Percentiles rank a stretch among this genome's conserved stretches.
Conservation (phyloP, 2,113 vertebrate genomes). For the Bambusicola thoracicus region DNA sequence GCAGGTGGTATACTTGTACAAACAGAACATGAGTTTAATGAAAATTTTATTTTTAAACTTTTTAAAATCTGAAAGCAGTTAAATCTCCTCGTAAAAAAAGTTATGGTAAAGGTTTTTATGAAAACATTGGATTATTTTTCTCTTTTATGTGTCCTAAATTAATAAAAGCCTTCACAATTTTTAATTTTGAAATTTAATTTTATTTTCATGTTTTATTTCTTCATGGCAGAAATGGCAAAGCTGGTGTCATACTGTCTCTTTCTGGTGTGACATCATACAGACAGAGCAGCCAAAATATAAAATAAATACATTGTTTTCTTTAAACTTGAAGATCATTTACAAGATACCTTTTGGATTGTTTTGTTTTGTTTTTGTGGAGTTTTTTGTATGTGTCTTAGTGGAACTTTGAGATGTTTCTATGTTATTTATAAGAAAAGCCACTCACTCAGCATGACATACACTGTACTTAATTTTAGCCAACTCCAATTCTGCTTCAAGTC, state of each 20-base stretch:
- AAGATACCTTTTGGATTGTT: background rate
- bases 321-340: background rate
- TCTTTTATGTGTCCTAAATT: background rate
- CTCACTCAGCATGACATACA: background rate
- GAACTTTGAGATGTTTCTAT: background rate
- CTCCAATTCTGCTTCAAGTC: background rate
- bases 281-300: background rate
- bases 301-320: background rate
- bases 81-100: background rate
- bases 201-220: background rate
- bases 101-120: background rate
- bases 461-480: background rate
- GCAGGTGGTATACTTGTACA: conserved; percentile 4
- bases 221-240: accelerated
- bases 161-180: background rate
- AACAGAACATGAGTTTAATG: background rate
- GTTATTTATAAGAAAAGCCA: background rate
- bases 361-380: too few species aligned
- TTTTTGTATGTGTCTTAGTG: background rate
- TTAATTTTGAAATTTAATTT: background rate
- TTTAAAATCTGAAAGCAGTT: background rate
- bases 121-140: background rate
- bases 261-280: background rate
- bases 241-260: background rate
- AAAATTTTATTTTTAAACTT: background rate